Conservation (phyloP, 2,797 vertebrate genomes). For the Semaprochilodus insignis region DNA sequence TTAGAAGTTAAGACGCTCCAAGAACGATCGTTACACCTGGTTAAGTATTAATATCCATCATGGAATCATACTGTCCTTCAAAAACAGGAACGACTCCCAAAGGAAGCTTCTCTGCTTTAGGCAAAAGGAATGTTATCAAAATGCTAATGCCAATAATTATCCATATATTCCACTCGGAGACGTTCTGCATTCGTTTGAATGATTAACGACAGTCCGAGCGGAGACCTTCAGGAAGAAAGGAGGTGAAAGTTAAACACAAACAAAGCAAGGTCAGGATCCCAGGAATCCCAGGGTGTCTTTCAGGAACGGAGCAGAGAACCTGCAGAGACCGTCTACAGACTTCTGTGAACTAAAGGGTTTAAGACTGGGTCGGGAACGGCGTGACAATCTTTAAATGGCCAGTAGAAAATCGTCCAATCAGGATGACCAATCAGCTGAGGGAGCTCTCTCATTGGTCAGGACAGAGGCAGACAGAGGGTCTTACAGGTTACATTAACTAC, state of each 20-base stretch:
- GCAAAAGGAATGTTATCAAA: slow-evolving; percentile 71
- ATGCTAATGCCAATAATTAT: slow-evolving; percentile 68
- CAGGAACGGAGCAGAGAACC: neutral
- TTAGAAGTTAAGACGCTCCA: too few species aligned
- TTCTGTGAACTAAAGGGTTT: too few species aligned
- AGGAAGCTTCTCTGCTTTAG: slow-evolving; percentile 67
- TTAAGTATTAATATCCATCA: slow-evolving; percentile 60
- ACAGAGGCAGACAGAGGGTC: too few species aligned
- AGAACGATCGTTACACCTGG: slow-evolving; percentile 32
- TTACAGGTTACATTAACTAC: too few species aligned
- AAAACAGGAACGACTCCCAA: slow-evolving; percentile 44
- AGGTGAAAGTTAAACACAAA: slow-evolving; percentile 20
- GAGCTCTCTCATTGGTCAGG: too few species aligned
- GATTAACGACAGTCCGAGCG: neutral
- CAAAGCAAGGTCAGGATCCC: neutral
- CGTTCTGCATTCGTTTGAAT: slow-evolving; percentile 22
- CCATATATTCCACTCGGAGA: neutral
- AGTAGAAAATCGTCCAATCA: too few species aligned
- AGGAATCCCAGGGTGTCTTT: neutral
- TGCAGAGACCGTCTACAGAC: too few species aligned
- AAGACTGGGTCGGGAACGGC: too few species aligned
- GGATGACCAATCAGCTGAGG: too few species aligned
- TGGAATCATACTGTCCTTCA: slow-evolving; percentile 58
- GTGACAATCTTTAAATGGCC: too few species aligned
- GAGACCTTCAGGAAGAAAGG: slow-evolving; percentile 1